Evolutionary conservation across 2,113 vertebrate genomes (phyloP).

Genomic region (Pachycephala philippinensis): DNA sequence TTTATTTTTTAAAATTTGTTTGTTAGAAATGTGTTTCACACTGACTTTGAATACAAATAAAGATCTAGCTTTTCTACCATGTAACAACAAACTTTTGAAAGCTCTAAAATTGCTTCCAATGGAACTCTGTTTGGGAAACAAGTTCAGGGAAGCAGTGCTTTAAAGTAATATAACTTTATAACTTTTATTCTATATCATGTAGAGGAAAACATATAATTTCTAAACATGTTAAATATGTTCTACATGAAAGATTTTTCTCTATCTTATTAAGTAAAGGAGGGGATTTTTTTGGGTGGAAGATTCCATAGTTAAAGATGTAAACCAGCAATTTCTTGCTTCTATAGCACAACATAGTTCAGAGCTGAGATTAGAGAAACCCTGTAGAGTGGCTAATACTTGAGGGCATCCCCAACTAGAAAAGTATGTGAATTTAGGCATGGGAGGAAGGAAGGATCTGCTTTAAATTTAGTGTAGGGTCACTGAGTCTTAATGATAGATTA

Average conservation of each 20-base stretch:
- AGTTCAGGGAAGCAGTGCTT: neutral
- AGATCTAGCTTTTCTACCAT: neutral
- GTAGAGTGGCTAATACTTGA: conserved; percentile 84
- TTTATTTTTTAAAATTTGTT: neutral
- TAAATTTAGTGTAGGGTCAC: conserved; percentile 87
- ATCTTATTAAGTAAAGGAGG: conserved; percentile 72
- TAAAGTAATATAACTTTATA: neutral
- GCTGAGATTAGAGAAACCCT: conserved; percentile 86
- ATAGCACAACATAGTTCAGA: conserved; percentile 82
- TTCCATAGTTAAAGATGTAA: conserved; percentile 78
- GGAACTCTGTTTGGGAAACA: neutral
- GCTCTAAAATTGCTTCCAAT: neutral
- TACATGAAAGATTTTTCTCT: conserved; percentile 58
- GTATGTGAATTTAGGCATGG: conserved; percentile 85
- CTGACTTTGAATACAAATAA: neutral
- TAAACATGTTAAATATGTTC: neutral
- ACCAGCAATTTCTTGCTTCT: conserved; percentile 84
- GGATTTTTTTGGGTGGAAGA: conserved; percentile 58
- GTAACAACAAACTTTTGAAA: neutral
- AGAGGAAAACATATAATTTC: neutral
- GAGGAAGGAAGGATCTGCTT: conserved; percentile 88
- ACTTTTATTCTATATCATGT: neutral
- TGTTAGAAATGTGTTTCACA: neutral
- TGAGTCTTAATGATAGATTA: conserved; percentile 87
- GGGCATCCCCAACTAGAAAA: conserved; percentile 83